Evolutionary conservation across 2,888 invertebrate genomes (phyloP).

Genomic region (Tenthredo distinguenda): DNA sequence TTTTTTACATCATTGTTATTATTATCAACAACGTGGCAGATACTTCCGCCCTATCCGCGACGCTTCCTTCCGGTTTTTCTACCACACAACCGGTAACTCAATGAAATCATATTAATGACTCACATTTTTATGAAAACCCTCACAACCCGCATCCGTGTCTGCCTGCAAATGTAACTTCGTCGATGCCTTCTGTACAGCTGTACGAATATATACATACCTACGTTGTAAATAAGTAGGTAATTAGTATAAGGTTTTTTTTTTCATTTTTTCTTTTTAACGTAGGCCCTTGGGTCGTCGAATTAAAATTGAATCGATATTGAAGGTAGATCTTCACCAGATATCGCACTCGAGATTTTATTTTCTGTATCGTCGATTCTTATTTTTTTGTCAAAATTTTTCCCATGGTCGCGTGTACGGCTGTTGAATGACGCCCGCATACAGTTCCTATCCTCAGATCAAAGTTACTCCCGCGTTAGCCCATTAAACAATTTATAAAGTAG

Average conservation of each 20-base stretch:
- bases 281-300: not conserved
- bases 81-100: slow-evolving; percentile 8
- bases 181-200: not conserved
- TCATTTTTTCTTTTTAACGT: not conserved
- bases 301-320: not conserved
- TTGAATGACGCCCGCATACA: slow-evolving; percentile 47
- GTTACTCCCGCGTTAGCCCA: slow-evolving; percentile 47
- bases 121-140: slow-evolving; percentile 11
- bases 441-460: slow-evolving; percentile 39
- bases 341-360: slow-evolving; percentile 14
- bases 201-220: not conserved
- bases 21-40: slow-evolving; percentile 66
- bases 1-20: slow-evolving; percentile 17
- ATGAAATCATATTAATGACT: slow-evolving; percentile 32
- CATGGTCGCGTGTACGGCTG: slow-evolving; percentile 44
- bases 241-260: no score
- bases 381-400: slow-evolving; percentile 2
- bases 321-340: not conserved
- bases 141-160: not conserved
- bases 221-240: no score
- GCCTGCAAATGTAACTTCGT: not conserved
- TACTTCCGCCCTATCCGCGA: slow-evolving; percentile 67
- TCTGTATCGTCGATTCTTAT: not conserved
- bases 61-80: slow-evolving; percentile 66
- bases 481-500: slow-evolving; percentile 49